Evolutionary conservation across 2,888 invertebrate genomes (phyloP).

Genomic region (Strigamia maritima): DNA sequence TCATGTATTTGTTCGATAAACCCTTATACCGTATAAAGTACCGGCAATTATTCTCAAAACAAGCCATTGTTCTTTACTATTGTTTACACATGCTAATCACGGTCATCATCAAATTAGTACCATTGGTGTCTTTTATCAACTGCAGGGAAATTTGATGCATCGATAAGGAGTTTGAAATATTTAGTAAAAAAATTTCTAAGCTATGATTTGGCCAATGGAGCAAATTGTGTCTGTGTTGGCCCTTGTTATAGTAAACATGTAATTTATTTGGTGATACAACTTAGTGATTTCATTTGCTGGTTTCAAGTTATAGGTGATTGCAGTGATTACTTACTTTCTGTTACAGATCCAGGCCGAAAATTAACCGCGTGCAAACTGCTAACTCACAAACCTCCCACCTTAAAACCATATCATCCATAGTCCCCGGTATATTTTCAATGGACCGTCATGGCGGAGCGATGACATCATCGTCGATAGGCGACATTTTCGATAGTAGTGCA

Average conservation of each 20-base stretch:
- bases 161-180: no score
- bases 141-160: no score
- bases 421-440: slow-evolving; percentile 35
- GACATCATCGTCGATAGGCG: slow-evolving; percentile 28
- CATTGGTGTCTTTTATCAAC: neutral
- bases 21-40: neutral
- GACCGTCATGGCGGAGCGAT: slow-evolving; percentile 34
- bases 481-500: neutral
- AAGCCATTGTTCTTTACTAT: neutral
- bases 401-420: slow-evolving; percentile 11
- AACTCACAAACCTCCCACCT: neutral
- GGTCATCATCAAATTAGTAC: neutral
- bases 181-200: no score
- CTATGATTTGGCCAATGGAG: neutral
- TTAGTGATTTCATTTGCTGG: neutral
- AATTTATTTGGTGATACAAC: neutral
- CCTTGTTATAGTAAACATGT: neutral
- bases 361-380: neutral
- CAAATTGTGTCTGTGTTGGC: neutral
- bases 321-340: neutral
- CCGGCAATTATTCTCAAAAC: neutral
- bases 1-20: slow-evolving; percentile 9
- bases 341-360: neutral
- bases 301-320: neutral
- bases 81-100: neutral